Base-by-base conservation (phyloP, 2,888 invertebrate genomes). In the Trichacis sp. region DNA sequence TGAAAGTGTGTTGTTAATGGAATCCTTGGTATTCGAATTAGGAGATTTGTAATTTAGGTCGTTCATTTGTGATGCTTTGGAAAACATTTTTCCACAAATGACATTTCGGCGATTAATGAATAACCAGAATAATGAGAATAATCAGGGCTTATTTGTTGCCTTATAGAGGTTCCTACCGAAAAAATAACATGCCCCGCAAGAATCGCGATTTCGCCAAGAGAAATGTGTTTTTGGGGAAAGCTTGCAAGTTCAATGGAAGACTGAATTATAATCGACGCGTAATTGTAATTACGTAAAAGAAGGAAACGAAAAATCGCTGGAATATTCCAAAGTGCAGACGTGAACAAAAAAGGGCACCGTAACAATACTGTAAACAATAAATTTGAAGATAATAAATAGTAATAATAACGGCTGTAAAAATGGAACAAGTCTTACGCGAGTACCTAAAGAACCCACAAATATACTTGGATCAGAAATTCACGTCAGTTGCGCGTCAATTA, bases 131-230 rank as follows among this genome's bases (percentile, higher is more conserved):
- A n/a, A n/a, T n/a, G n/a, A n/a, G n/a, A n/a, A n/a, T 62, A 73
- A 65, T 72, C 69, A 72, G 72, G 76, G 74, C 76, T 76, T 71
- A 71, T 75, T 68, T 72, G 74, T 76, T 74, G 76, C 77, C 79
- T 77, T 75, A 78, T 71, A 51, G 70, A 77, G 76, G 75, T 79
- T 79, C 76, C 77, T 79, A 79, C 73, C 36, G 36, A 36, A 36
- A 36, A 36, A 3, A 36, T n/a, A n/a, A n/a, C n/a, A n/a, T n/a
- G n/a, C n/a, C n/a, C n/a, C n/a, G n/a, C n/a, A n/a, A n/a, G n/a
- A n/a, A n/a, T n/a, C n/a, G n/a, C n/a, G n/a, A n/a, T n/a, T n/a
- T 24, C 24, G 24, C 24, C 8, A 8, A 24, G 24, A 8, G 24
- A 24, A 24, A 8, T 5, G 3, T 24, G 3, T 24, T 24, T 24